Evolutionary conservation across 2,797 vertebrate genomes (phyloP), one percentile per base, ranked within the genome.

Genomic region (Pachyuromys duprasi): DNA sequence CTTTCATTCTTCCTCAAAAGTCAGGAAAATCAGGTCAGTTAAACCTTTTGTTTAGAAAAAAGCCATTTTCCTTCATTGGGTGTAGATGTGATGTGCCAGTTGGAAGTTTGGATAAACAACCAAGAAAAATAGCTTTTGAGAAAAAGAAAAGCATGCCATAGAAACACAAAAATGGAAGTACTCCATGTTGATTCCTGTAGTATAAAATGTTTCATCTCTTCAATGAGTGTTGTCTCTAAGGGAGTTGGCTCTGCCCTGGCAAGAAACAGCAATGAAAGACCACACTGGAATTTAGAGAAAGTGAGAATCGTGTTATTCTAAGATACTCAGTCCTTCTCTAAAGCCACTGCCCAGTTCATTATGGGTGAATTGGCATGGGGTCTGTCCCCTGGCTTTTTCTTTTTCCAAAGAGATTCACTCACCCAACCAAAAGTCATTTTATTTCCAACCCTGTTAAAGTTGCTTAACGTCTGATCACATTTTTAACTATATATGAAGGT

Each of bases 161-260:
- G 28, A 74, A 95, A 94, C 74, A 86, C 83, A 97, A 90, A 96
- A 86, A 67, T 65, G 95, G 95, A 94, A 95, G 96, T 72, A 76
- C 12, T 94, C 49, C 81, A 33, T 69, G 18, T 80, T 89, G 57
- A 91, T 96, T 92, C 79, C 93, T 86, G 62, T 22, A 42, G 63
- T 75, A 78, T 75, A 96, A 96, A 95, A 81, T 94, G 90, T 83
- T 94, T 95, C 87, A 75, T 72, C 63, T 89, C 28, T 87, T 94
- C 62, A 83, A 60, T 39, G 62, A 90, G 88, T 28, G 39, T 83
- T 83, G 84, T 86, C 89, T 95, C 83, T 74, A 15, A 63, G 67
- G 60, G 87, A 86, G 45, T 90, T 88, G 45, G 8, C 84, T 96
- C 95, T 84, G 74, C 80, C 49, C 42, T 89, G 49, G 26, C 2